A percentile compares a stretch with the other conserved stretches of the same genome.
These are phyloP conservation scores for Seriola rivoliana DNA, from an alignment of 2,113 vertebrate species.

Conservation along the genomic window DNA sequence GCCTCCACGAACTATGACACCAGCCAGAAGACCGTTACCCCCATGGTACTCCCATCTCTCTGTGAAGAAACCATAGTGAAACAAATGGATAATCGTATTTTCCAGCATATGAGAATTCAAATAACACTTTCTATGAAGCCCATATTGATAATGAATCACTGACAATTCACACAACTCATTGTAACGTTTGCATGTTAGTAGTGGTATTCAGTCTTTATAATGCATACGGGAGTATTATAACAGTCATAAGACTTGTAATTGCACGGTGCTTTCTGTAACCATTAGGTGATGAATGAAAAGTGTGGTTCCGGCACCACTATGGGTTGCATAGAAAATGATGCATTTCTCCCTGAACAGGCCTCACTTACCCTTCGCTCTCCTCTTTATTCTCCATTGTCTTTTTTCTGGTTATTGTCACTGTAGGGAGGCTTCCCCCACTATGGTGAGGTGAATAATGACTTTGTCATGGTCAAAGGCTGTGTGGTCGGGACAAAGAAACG, in stretches of 20 bases:
- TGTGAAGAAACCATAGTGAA: not conserved
- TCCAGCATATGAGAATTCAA: not conserved
- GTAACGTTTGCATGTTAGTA: not conserved
- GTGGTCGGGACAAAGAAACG: slow-evolving; percentile 95
- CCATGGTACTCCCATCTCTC: slow-evolving; percentile 85
- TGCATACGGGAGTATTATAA: not conserved
- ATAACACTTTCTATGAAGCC: not conserved
- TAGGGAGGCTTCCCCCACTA: slow-evolving; percentile 97
- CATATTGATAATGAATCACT: not conserved
- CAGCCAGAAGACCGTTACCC: slow-evolving; percentile 95
- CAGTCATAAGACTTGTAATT: too few relatives aligned
- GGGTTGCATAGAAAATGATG: not conserved
- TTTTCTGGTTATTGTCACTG: not conserved
- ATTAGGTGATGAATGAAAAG: not conserved
- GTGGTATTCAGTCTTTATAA: not conserved
- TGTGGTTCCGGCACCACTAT: not conserved
- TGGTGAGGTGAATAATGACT: slow-evolving; percentile 96
- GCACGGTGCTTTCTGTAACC: not conserved
- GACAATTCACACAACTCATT: too few relatives aligned
- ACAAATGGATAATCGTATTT: not conserved
- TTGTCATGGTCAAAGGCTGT: slow-evolving; percentile 96
- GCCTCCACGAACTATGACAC: slow-evolving; percentile 94
- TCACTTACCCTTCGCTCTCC: not conserved
- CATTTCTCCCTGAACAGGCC: not conserved
- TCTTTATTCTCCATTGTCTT: too few relatives aligned